These are phyloP conservation scores for Ascaphus truei DNA, from an alignment of 2,113 vertebrate species.

Conservation along the genomic window DNA sequence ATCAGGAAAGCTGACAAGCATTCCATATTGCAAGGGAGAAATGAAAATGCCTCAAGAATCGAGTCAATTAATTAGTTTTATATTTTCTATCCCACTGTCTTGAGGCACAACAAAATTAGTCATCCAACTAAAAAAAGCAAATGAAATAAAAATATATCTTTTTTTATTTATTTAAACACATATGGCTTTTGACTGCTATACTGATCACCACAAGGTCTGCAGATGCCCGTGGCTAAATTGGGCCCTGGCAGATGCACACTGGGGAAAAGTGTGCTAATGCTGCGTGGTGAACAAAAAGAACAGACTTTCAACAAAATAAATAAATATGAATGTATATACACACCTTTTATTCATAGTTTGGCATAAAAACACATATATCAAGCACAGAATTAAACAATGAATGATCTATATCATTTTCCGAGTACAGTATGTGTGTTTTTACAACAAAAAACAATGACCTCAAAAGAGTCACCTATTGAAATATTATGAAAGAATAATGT, in stretches of 20 bases:
- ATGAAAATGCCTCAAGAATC: conserved; percentile 80
- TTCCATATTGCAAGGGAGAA: conserved; percentile 86
- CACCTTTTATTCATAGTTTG: too few relatives aligned
- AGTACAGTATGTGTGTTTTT: too few relatives aligned
- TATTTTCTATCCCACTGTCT: conserved; percentile 79
- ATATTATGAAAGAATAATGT: too few relatives aligned
- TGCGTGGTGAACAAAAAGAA: conserved; percentile 83
- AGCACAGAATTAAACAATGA: too few relatives aligned
- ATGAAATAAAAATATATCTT: conserved; percentile 37
- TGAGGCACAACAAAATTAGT: conserved; percentile 77
- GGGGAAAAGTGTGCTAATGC: conserved; percentile 74
- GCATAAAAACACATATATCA: too few relatives aligned
- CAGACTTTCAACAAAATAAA: too few relatives aligned
- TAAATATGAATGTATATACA: too few relatives aligned
- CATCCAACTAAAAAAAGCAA: conserved; percentile 76
- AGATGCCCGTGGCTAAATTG: conserved; percentile 79
- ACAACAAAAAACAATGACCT: too few relatives aligned
- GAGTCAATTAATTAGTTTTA: conserved; percentile 91
- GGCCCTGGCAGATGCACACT: conserved; percentile 73
- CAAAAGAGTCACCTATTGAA: too few relatives aligned
- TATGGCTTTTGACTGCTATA: conserved; percentile 80
- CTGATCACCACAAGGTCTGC: conserved; percentile 75
- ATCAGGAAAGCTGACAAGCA: conserved; percentile 93
- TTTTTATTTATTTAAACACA: conserved; percentile 73
- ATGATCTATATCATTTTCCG: too few relatives aligned